Base-by-base conservation (phyloP, 2,888 invertebrate species). In the Rambutsinella grinnellia region DNA sequence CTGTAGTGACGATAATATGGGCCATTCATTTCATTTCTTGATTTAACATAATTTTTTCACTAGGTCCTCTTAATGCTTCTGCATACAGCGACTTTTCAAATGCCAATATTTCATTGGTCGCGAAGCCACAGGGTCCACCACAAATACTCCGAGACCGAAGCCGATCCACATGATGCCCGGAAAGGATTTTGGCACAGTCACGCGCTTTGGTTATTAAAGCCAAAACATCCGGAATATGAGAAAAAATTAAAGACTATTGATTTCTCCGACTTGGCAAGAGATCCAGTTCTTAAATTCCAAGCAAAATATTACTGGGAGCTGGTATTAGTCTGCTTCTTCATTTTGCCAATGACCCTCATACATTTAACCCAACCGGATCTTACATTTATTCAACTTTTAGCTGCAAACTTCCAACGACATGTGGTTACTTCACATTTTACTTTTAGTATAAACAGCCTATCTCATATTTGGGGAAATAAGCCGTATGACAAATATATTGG, bases 111-210 rank as follows among this genome's bases (percentile, higher is more conserved):
- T n/a, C n/a, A n/a, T 47, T 69, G 69, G 70, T 24, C 61, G 15
- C 3, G 70, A 65, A 93, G 94, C 85, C 94, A 94, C 85, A 89
- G 93, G 3, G 90, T 92, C 77, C 94, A 96, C 86, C 96, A 96
- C 89, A 96, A 96, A 87, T 96, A 92, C 88, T 94, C 93, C 19
- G 96, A 96, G 86, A 96, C 96, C 0, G 92, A 96, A 86, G 96
- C 96, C 0, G 96, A 96, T 88, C 96, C 96, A 0, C 95, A 96
- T 86, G 96, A n/a, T n/a, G n/a, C n/a, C n/a, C n/a, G n/a, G n/a
- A n/a, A n/a, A n/a, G n/a, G n/a, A n/a, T n/a, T n/a, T n/a, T n/a
- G n/a, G n/a, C n/a, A n/a, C n/a, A n/a, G n/a, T n/a, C n/a, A n/a
- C n/a, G n/a, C n/a, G n/a, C 97, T 97, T 78, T 98, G 97, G 97